Conservation (phyloP, 2,113 vertebrate genomes). For the Arenaria interpres region DNA sequence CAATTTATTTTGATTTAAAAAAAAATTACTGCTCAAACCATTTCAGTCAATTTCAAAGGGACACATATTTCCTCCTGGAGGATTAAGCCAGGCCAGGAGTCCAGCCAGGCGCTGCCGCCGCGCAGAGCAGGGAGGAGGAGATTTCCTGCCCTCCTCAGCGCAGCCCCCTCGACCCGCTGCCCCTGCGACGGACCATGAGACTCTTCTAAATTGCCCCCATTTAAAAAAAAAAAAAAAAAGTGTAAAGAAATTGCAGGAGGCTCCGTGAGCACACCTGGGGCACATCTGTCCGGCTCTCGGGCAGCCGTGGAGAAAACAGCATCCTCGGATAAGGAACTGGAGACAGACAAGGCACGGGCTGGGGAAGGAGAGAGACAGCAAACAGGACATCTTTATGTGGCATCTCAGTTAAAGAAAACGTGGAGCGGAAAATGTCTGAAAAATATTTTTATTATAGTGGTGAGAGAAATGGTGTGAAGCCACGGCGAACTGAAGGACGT, state of each 20-base stretch:
- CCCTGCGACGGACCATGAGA: accelerated
- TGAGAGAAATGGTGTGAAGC: neutral
- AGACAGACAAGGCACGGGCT: neutral
- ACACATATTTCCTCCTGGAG: neutral
- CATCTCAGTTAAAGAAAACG: neutral
- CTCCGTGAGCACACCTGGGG: neutral
- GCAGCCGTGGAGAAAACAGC: neutral
- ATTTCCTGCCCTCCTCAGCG: neutral
- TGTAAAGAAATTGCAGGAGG: neutral
- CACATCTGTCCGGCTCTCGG: accelerated
- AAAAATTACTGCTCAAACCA: neutral
- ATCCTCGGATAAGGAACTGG: neutral
- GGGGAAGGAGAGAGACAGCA: neutral
- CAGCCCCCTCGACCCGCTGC: neutral
- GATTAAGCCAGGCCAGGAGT: neutral
- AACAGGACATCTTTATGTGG: neutral
- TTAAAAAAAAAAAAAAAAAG: no score
- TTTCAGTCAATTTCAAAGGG: neutral
- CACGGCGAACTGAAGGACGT: neutral
- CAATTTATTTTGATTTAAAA: neutral
- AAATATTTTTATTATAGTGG: neutral
- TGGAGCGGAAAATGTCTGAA: neutral
- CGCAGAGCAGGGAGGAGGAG: neutral
- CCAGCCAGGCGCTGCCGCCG: neutral
- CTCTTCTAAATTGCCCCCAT: neutral